A percentile compares a stretch with the other conserved stretches of the same genome.
These are phyloP conservation scores for Wiebesia pumilae DNA, from an alignment of 1,140 invertebrate species.

Conservation along the genomic window DNA sequence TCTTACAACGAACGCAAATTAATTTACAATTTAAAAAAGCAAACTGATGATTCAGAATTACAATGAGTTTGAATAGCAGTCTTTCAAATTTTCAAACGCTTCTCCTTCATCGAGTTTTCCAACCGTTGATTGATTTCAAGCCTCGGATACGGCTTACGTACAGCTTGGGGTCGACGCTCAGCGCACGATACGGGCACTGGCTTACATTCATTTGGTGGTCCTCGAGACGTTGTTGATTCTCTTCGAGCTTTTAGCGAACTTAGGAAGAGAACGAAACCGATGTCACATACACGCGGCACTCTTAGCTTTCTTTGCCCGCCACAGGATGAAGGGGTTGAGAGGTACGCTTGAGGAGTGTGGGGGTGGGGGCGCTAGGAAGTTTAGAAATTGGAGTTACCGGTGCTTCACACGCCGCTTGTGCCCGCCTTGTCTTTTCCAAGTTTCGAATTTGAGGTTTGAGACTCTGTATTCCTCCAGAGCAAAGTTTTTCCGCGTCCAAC, in stretches of 20 bases:
- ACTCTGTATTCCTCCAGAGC: neutral
- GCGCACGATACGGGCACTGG: neutral
- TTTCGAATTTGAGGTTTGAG: slow-evolving; percentile 45
- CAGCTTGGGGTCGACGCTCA: neutral
- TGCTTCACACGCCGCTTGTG: slow-evolving; percentile 18
- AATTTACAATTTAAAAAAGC: neutral
- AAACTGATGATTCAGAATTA: neutral
- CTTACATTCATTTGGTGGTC: slow-evolving; percentile 14
- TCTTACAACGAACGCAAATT: neutral
- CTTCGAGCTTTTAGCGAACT: slow-evolving; percentile 19
- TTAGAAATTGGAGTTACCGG: slow-evolving; percentile 48
- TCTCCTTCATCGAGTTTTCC: neutral
- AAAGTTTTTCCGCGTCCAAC: neutral
- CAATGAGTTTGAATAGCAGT: neutral
- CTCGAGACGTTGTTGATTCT: slow-evolving; percentile 4
- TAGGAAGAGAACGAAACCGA: neutral
- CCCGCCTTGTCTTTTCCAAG: slow-evolving; percentile 34
- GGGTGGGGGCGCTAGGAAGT: neutral
- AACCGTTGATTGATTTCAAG: neutral
- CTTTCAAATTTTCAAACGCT: neutral
- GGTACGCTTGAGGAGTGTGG: neutral
- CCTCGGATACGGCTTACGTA: neutral
- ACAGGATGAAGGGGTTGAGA: neutral
- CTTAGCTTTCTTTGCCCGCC: neutral
- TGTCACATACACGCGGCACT: neutral